Base-by-base conservation (phyloP, 2,797 vertebrate species). In the Orientallactaga sibirica region DNA sequence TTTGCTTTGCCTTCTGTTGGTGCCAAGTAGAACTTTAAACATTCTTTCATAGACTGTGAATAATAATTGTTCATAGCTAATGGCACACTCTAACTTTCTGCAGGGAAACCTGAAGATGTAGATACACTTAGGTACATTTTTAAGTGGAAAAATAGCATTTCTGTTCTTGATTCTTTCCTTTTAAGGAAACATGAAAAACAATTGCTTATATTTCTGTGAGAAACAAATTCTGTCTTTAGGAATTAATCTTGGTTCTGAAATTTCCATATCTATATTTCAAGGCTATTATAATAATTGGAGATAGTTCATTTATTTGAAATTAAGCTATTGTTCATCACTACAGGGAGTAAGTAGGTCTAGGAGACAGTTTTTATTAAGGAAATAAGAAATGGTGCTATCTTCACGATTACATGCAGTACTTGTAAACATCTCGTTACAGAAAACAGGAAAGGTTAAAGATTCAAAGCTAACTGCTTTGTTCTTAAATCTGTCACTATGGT, bases 361-460 rank as follows among this genome's bases (percentile, higher is more conserved):
- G 90, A 94, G 29, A 89, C 8, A 70, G 11, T 64, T 86, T 80
- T 92, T 91, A 84, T 68, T 94, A 66, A 91, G 91, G 58, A 98
- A 94, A 83, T 92, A 64, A 1, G 73, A 88, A 86, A 68, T 84
- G 88, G 67, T 93, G 70, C 62, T 84, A n/a, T 96, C 94, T 92
- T 93, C 68, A 25, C 5, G 1, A 58, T 86, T 4, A 6, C 61
- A 74, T 75, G 86, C 33, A 81, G 61, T 91, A 80, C 81, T 95
- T 97, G 83, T 94, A 94, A 94, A 83, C 48, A 86, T 74, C 76
- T 61, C 77, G 87, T 91, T 96, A 94, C 1, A 88, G 84, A 96
- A 97, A 95, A 64, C 48, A 94, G 62, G 71, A 92, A 92, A 96
- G 58, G 25, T 97, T 97, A 96, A 80, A 15, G 67, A 92, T 94